A percentile compares a stretch with the other conserved stretches of the same genome.
Conservation (phyloP, 2,888 invertebrate species). For the Oscheius myriophilus region DNA sequence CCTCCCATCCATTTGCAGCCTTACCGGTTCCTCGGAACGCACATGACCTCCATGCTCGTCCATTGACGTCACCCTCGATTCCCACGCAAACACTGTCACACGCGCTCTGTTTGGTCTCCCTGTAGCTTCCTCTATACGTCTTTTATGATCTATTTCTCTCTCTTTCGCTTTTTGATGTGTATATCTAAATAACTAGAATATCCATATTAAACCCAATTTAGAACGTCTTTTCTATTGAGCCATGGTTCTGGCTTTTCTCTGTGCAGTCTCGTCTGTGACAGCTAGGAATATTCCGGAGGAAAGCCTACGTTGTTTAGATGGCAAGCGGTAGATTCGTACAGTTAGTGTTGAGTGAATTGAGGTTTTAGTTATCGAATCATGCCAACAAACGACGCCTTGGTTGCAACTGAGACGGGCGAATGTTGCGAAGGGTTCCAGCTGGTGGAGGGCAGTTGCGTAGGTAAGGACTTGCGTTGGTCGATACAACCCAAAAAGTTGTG, state of each 20-base stretch:
- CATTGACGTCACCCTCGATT: neutral
- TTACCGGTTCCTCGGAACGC: too few species aligned
- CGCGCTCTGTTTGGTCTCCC: neutral
- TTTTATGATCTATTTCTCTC: neutral
- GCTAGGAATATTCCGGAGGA: slow-evolving; percentile 20
- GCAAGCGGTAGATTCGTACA: neutral
- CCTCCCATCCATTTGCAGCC: too few species aligned
- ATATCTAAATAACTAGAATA: too few species aligned
- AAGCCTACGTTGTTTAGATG: slow-evolving; percentile 14
- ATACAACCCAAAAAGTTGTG: neutral
- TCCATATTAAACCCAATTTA: too few species aligned
- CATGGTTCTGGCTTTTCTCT: slow-evolving; percentile 11
- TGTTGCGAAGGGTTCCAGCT: slow-evolving; percentile 21
- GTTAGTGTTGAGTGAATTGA: neutral
- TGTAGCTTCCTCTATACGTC: neutral
- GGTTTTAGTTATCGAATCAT: slow-evolving; percentile 14
- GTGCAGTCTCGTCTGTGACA: slow-evolving; percentile 1
- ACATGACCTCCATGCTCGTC: neutral
- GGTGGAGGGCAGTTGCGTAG: slow-evolving; percentile 1
- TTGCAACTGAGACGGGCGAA: slow-evolving; percentile 6
- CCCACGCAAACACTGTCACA: neutral
- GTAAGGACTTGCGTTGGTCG: slow-evolving; percentile 3
- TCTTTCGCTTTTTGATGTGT: too few species aligned
- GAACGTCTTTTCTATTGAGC: neutral
- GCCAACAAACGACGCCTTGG: slow-evolving; percentile 8